Evolutionary conservation across 2,797 vertebrate species (phyloP).

Genomic region (Sebastes oblongus): DNA sequence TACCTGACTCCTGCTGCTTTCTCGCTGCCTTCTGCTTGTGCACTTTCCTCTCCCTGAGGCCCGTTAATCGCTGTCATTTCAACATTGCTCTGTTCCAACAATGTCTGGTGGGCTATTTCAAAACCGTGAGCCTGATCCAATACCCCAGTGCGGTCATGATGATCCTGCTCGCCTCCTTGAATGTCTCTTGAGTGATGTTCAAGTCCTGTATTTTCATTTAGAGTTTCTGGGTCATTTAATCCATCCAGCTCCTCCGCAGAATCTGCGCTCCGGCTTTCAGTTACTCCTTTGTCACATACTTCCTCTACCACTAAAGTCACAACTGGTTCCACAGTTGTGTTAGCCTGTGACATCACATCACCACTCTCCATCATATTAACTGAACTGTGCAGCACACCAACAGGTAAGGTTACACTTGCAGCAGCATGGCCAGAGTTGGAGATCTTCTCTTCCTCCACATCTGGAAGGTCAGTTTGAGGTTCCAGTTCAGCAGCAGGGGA

Average conservation of each 20-base stretch:
- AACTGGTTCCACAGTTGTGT: conserved; percentile 25
- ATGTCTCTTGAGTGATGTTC: conserved; percentile 21
- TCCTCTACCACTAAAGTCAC: conserved; percentile 24
- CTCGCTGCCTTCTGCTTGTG: conserved; percentile 20
- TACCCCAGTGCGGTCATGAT: neutral
- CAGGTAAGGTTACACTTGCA: conserved; percentile 14
- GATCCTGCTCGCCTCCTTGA: conserved; percentile 35
- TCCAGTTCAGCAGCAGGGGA: conserved; percentile 45
- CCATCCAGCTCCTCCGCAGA: conserved; percentile 35
- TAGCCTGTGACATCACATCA: conserved; percentile 14
- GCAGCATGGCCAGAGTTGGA: conserved; percentile 30
- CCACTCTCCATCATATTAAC: conserved; percentile 41
- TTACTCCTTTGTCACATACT: conserved; percentile 28
- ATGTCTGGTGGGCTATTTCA: conserved; percentile 61
- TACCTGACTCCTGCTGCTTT: conserved; percentile 17
- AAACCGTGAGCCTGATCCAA: conserved; percentile 40
- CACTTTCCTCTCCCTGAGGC: conserved; percentile 43
- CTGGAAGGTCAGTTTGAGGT: conserved; percentile 56
- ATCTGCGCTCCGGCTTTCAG: conserved; percentile 24
- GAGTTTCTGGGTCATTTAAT: conserved; percentile 42
- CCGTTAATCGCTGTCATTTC: conserved; percentile 36
- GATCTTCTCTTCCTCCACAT: conserved; percentile 44
- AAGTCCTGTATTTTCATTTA: conserved; percentile 49
- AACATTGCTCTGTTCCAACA: conserved; percentile 32
- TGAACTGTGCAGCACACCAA: conserved; percentile 14